Base-by-base conservation (phyloP, 1,140 invertebrate genomes). In the Formica exsecta region DNA sequence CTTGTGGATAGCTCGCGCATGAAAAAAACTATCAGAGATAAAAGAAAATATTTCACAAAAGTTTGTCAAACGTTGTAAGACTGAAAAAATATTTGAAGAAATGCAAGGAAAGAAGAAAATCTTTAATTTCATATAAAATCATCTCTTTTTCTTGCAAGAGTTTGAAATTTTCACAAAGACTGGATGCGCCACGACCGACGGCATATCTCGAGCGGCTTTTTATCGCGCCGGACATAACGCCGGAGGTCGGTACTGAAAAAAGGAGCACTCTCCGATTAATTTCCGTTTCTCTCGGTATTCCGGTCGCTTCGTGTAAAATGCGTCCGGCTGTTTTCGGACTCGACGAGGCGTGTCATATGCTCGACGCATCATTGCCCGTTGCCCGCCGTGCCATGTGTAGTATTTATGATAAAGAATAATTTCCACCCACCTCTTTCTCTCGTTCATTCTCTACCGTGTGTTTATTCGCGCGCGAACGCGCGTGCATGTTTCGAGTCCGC, bases 251-350 rank as follows among this genome's bases (percentile, higher is more conserved):
- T 41, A 22, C 19, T 44, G 64, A 54, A 61, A 44, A 80, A 80
- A 76, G 73, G 44, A 29, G 48, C 36, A 5, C 25, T 65, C 80
- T 38, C 48, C 62, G 86, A 89, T 88, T 89, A 89, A 89, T 89
- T 89, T 89, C 87, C 87, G 71, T 62, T 59, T 62, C 86, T 76
- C 71, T 73, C 80, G 59, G 71, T 85, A 65, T 65, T 68, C 80
- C 61, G 54, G 44, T 71, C 48, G 68, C 19, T 86, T 65, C 86
- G 86, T 61, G 86, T 68, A 51, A 88, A 88, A 76, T 75, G 87
- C 86, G 73, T 87, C 59, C 75, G 79, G 36, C 48, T 38, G 64
- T 89, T 89, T 89, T 88, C 86, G 25, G 41, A 84, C 81, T 73
- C 86, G 16, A 66, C 73, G 86, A 59, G 57, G 86, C 38, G 57